A percentile compares a stretch with the other conserved stretches of the same genome.
Evolutionary conservation across 2,797 vertebrate genomes (phyloP).

Genomic region (Acanthurus leucopareius): DNA sequence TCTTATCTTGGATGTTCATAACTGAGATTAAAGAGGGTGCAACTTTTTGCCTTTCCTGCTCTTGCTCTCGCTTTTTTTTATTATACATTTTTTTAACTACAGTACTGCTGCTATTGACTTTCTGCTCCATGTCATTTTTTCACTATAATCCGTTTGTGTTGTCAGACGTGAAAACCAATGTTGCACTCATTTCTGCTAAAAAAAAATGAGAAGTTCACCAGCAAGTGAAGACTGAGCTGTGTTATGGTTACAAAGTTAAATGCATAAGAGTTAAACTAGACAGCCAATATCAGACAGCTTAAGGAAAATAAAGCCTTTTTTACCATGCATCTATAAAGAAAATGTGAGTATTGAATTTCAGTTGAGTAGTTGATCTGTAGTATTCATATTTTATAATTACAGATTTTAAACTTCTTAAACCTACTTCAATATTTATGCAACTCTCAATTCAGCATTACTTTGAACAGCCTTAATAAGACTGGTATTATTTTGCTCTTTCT

Average conservation of each 20-base stretch:
- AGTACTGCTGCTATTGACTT: slow-evolving; percentile 24
- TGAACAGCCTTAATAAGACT: not conserved
- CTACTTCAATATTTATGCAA: too few relatives aligned
- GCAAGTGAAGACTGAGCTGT: not conserved
- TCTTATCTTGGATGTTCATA: slow-evolving; percentile 43
- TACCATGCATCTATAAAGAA: too few relatives aligned
- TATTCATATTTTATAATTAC: too few relatives aligned
- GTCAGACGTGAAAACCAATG: slow-evolving; percentile 14
- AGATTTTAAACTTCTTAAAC: too few relatives aligned
- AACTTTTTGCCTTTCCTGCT: slow-evolving; percentile 10
- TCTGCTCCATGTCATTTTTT: slow-evolving; percentile 32
- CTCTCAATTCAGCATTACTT: not conserved
- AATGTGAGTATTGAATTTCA: too few relatives aligned
- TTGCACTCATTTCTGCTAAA: not conserved
- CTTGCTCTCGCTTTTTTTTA: slow-evolving; percentile 7
- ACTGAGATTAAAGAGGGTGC: slow-evolving; percentile 40
- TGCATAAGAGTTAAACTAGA: too few relatives aligned
- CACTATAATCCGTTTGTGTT: slow-evolving; percentile 1
- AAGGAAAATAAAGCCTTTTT: too few relatives aligned
- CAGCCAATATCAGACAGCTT: too few relatives aligned
- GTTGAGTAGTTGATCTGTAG: too few relatives aligned
- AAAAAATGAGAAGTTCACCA: not conserved
- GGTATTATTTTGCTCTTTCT: not conserved
- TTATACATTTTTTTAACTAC: slow-evolving; percentile 38
- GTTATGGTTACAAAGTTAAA: not conserved